A percentile compares a stretch with the other conserved stretches of the same genome.
phyloP scores from a whole-genome alignment of 2,797 vertebrate species.

The Iguana delicatissima region DNA sequence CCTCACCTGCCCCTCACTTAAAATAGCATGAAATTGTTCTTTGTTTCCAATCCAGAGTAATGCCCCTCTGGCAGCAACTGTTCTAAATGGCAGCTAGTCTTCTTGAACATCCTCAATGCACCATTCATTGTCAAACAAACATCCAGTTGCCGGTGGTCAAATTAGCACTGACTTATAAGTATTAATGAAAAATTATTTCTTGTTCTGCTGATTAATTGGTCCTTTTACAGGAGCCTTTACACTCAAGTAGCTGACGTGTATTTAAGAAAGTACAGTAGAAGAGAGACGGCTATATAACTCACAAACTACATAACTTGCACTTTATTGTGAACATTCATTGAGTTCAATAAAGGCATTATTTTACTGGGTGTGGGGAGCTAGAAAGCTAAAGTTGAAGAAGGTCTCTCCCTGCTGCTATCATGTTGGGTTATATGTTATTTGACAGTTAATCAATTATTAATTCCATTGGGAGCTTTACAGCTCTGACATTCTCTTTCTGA shows the following conservation, averaged over 20 bases:
- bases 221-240: neutral
- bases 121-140: conserved; percentile 41
- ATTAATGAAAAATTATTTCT: conserved; percentile 12
- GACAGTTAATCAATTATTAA: neutral
- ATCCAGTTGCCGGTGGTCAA: neutral
- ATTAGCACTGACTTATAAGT: neutral
- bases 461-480: neutral
- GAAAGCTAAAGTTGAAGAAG: neutral
- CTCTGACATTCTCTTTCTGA: neutral
- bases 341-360: neutral
- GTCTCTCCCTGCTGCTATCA: neutral
- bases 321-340: neutral
- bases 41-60: conserved; percentile 54
- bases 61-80: conserved; percentile 57
- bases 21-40: conserved; percentile 69
- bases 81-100: conserved; percentile 55
- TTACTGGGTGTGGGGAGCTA: neutral
- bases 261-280: neutral
- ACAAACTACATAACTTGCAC: neutral
- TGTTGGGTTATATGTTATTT: neutral
- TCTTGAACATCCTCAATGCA: conserved; percentile 21
- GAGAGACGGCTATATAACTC: neutral
- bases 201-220: neutral
- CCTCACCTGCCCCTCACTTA: conserved; percentile 73
- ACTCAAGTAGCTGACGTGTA: neutral